phyloP scores from a whole-genome alignment of 2,888 invertebrate species.

The Cetonia aurata region DNA sequence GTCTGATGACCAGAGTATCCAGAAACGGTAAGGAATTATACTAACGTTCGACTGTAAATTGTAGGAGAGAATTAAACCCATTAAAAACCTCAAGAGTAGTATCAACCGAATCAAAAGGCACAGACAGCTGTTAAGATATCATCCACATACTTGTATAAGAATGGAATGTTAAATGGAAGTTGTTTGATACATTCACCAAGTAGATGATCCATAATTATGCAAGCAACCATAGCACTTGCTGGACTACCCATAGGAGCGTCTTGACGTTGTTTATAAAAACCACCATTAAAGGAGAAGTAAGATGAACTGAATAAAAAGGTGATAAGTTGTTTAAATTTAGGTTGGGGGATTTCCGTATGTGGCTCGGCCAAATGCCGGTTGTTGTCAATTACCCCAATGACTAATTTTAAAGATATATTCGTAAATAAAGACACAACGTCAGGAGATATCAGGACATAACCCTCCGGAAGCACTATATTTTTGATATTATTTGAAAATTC shows the following conservation, averaged over 20 bases:
- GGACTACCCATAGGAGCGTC: constrained; percentile 24
- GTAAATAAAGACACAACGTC: no score
- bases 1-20: no score
- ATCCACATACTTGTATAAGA: constrained; percentile 23
- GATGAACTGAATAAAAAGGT: not conserved
- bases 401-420: no score
- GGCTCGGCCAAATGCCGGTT: no score
- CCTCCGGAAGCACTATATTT: no score
- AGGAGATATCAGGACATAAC: no score
- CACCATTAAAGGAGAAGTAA: constrained; percentile 17
- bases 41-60: no score
- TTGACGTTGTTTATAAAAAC: not conserved
- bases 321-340: not conserved
- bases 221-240: constrained; percentile 16
- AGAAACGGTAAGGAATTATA: no score
- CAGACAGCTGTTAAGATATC: constrained; percentile 18
- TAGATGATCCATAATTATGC: constrained; percentile 20
- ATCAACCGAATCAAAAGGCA: constrained; percentile 2
- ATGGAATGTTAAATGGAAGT: constrained; percentile 23
- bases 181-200: constrained; percentile 5
- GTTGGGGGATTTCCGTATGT: not conserved
- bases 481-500: no score
- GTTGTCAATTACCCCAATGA: no score
- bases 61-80: no score
- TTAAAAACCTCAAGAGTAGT: no score